Evolutionary conservation across 2,888 invertebrate species (phyloP).

Genomic region (Deilephila porcellus): DNA sequence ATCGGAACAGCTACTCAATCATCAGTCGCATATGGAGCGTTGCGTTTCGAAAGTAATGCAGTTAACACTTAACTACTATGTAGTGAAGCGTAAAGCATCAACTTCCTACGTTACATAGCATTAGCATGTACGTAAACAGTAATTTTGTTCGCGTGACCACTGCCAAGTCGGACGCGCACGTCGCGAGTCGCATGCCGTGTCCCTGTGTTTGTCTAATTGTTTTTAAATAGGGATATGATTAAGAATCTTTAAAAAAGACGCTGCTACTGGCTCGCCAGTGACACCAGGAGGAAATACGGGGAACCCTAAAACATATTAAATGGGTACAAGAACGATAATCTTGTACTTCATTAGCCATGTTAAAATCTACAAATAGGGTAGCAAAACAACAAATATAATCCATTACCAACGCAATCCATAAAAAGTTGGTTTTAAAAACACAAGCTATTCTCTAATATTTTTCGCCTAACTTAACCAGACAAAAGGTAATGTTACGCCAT

Average conservation of each 20-base stretch:
- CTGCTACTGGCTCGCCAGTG: too few species aligned
- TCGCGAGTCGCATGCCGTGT: neutral
- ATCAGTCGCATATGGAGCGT: neutral
- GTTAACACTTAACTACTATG: slow-evolving; percentile 1
- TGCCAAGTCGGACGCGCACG: slow-evolving; percentile 19
- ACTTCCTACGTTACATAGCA: slow-evolving; percentile 28
- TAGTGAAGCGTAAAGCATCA: slow-evolving; percentile 27
- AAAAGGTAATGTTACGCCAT: neutral
- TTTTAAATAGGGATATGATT: neutral
- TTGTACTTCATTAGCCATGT: too few species aligned
- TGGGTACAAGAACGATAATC: too few species aligned
- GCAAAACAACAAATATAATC: too few species aligned
- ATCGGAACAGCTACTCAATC: too few species aligned
- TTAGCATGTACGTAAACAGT: slow-evolving; percentile 30
- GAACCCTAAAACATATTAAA: too few species aligned
- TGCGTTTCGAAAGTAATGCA: slow-evolving; percentile 21
- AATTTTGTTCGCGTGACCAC: slow-evolving; percentile 27
- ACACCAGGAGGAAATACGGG: too few species aligned
- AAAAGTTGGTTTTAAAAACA: neutral
- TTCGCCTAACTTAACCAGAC: neutral
- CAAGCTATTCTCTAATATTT: neutral
- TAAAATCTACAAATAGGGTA: too few species aligned
- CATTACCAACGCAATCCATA: neutral
- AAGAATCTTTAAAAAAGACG: neutral
- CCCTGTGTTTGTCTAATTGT: neutral